These are phyloP conservation scores for Myotis daubentonii DNA, from an alignment of 2,797 vertebrate species.

Conservation along the genomic window DNA sequence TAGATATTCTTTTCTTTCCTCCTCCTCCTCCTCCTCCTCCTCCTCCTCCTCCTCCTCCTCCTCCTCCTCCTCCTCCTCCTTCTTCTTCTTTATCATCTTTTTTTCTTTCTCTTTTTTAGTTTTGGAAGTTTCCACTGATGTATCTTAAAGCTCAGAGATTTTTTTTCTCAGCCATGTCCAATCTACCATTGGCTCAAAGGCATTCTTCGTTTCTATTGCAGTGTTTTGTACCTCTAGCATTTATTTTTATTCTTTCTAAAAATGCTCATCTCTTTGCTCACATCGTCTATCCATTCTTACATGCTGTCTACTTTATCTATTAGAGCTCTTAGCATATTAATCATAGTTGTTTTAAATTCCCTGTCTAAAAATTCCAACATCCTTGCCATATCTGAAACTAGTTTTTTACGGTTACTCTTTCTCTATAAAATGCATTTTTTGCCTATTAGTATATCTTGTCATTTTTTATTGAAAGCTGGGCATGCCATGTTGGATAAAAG, in stretches of 20 bases:
- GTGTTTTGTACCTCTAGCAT: background rate
- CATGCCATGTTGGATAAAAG: background rate
- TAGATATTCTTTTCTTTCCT: background rate
- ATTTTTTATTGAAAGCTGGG: background rate
- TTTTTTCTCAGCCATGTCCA: background rate
- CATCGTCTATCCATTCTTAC: background rate
- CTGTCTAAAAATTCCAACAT: background rate
- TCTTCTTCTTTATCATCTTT: background rate
- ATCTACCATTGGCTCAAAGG: background rate
- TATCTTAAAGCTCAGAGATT: background rate
- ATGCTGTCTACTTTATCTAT: background rate
- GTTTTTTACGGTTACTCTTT: background rate
- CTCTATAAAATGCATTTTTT: background rate
- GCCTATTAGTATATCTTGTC: background rate
- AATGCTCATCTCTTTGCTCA: background rate
- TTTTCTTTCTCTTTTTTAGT: background rate
- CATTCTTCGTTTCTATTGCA: background rate
- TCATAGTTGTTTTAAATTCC: background rate
- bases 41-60: too few relatives aligned
- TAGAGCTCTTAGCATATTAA: background rate
- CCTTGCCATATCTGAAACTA: background rate
- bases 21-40: too few relatives aligned
- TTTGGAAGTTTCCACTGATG: background rate
- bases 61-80: too few relatives aligned
- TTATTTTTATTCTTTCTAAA: background rate